Conservation (phyloP, 2,888 invertebrate genomes). For the Zygothrica quintamaculata region DNA sequence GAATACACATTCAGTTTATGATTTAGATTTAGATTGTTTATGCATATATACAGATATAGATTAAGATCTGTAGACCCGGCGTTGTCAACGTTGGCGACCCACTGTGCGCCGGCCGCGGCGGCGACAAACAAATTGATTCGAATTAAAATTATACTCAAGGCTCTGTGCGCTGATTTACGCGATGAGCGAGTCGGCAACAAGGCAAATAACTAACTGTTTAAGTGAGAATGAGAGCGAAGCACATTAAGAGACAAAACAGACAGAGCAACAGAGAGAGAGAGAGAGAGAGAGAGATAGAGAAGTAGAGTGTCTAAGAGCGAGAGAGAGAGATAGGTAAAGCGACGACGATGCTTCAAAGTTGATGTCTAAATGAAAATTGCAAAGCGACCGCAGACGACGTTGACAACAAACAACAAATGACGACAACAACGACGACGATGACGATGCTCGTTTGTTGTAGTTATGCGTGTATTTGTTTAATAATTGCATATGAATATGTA, state of each 20-base stretch:
- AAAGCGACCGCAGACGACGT: constrained; percentile 86
- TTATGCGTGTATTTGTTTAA: constrained; percentile 39
- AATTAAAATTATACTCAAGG: constrained; percentile 73
- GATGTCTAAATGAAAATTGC: constrained; percentile 67
- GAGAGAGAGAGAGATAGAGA: neutral
- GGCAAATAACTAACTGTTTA: neutral
- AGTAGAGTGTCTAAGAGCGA: too few relatives aligned
- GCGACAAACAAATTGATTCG: constrained; percentile 79
- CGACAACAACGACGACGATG: constrained; percentile 19
- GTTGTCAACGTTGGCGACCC: constrained; percentile 39
- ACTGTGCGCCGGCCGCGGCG: constrained; percentile 73
- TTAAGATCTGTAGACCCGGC: constrained; percentile 22
- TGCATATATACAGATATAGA: neutral
- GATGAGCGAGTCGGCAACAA: constrained; percentile 21
- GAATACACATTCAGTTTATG: neutral
- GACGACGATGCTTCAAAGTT: constrained; percentile 58
- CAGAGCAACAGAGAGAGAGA: neutral
- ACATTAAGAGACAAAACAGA: too few relatives aligned
- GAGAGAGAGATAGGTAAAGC: constrained; percentile 31
- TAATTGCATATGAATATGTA: constrained; percentile 28
- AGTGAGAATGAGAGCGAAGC: constrained; percentile 1
- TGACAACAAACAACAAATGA: constrained; percentile 42
- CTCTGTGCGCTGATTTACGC: constrained; percentile 60
- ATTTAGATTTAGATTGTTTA: neutral
- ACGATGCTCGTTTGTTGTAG: constrained; percentile 11